Base-by-base conservation (phyloP, 1,140 invertebrate genomes). In the Apis dorsata region DNA sequence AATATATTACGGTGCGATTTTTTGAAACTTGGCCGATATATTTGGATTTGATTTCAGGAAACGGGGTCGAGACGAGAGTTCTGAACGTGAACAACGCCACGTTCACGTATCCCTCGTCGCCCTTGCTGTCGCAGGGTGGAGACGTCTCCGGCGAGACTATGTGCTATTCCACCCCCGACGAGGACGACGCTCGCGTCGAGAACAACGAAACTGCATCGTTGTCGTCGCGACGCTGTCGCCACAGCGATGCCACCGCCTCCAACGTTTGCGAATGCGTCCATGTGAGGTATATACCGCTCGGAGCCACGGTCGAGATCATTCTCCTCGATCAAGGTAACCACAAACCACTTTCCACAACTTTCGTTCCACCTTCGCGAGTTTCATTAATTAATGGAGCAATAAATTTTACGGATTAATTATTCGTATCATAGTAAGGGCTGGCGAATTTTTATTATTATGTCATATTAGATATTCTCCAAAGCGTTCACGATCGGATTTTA, bases 91-190 rank as follows among this genome's bases (percentile, higher is more conserved):
- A 96, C 88, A 96, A 96, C 53, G 94, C 95, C 21, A 95, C 96
- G 13, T 96, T 97, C 90, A 95, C 95, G 72, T 96, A 95, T 87
- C 96, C 96, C 3, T 95, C 96, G 2, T 96, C 96, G 0, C 96
- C 96, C 0, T 88, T 97, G 44, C 92, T 97, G 72, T 96, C 96
- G 4, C 96, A 97, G 86, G 92, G 92, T 0, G 83, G 88, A 21
- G 95, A 96, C 82, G 93, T 96, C 3, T 90, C 94, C 3, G 86
- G 93, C 4, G 93, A 93, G 65, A 92, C 94, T 28, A 89, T 95
- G 44, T 96, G 96, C 84, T 92, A 91, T 71, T 87, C 24, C 19
- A 73, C 86, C 2, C 53, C 69, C 11, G 51, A 79, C 65, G 44
- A 60, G 59, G 34, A 79, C 24, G 85, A 90, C 7, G 60, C 44